phyloP scores from a whole-genome alignment of 2,888 invertebrate genomes.

The Xylota segnis region DNA sequence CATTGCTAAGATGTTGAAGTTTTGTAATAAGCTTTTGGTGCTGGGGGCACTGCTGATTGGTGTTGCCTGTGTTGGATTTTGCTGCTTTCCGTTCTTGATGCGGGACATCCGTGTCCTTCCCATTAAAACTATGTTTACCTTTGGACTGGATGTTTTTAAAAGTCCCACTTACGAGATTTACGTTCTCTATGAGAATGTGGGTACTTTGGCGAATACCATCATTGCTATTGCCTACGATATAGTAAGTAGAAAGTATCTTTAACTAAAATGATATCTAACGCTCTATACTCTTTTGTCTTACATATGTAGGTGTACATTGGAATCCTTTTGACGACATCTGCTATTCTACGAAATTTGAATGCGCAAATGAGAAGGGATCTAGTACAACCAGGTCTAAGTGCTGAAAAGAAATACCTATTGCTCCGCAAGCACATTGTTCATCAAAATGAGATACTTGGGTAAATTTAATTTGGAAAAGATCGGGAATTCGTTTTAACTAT shows the following conservation, averaged over 20 bases:
- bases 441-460: constrained; percentile 27
- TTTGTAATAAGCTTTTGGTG: constrained; percentile 18
- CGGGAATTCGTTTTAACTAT: too few species aligned
- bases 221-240: constrained; percentile 37
- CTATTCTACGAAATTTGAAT: constrained; percentile 35
- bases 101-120: constrained; percentile 17
- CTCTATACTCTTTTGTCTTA: neutral
- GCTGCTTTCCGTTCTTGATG: constrained; percentile 8
- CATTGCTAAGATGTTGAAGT: constrained; percentile 17
- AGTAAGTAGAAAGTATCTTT: constrained; percentile 14
- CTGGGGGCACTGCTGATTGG: constrained; percentile 15
- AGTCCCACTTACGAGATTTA: constrained; percentile 42
- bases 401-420: constrained; percentile 6
- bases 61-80: constrained; percentile 23
- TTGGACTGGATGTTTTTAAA: constrained; percentile 39
- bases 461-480: neutral
- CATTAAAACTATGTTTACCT: constrained; percentile 46
- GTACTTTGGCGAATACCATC: constrained; percentile 11
- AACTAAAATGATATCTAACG: neutral
- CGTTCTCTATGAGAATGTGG: constrained; percentile 22
- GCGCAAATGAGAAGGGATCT: constrained; percentile 32
- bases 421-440: constrained; percentile 23
- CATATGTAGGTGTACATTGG: constrained; percentile 46
- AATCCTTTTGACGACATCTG: constrained; percentile 42
- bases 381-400: neutral